Base-by-base conservation (phyloP, 2,797 vertebrate species). In the Darevskia mixta region DNA sequence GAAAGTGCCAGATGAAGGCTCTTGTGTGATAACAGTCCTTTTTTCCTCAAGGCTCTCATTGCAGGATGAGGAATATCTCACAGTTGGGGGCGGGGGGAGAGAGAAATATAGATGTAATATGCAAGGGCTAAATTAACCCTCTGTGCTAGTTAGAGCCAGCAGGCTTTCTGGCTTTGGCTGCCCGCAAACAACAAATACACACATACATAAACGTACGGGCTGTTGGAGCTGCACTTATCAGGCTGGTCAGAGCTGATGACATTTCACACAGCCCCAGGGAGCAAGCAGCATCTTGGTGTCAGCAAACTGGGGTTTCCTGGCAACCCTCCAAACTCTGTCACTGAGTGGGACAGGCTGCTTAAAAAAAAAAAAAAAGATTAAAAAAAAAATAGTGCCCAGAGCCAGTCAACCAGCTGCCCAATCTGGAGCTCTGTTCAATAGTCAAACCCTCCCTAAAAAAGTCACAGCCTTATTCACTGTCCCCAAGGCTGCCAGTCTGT, bases 301-400 rank as follows among this genome's bases (percentile, higher is more conserved):
- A 84, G 77, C 67, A 84, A 88, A 88, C 35, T 43, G 66, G 66
- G 82, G 49, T 84, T 73, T 88, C 75, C 82, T 88, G 87, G 82
- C 87, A 88, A 61, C 49, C 66, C 67, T 84, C 82, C 87, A 88
- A 72, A 77, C 71, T 29, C 27, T 29, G 64, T 61, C 81, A 78
- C 9, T 0, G 41, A 83, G 11, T 18, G 71, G 79, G 71, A 43
- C 55, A 66, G 86, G 61, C 69, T 82, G 71, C 79, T 75, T 69
- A 25, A 55, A 38, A 11, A 41, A 58, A 23, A 41, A 10, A 38
- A 7, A 76, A 2, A 38, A 61, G n/a, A 25, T 49, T 13, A n/a
- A 18, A 64, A 45, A 35, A 32, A 67, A 72, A 77, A 78, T 55
- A 20, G 23, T 79, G 82, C 66, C 61, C 58, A 87, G 55, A 85